Evolutionary conservation across 2,113 vertebrate species (phyloP).

Genomic region (Cathartes aura): DNA sequence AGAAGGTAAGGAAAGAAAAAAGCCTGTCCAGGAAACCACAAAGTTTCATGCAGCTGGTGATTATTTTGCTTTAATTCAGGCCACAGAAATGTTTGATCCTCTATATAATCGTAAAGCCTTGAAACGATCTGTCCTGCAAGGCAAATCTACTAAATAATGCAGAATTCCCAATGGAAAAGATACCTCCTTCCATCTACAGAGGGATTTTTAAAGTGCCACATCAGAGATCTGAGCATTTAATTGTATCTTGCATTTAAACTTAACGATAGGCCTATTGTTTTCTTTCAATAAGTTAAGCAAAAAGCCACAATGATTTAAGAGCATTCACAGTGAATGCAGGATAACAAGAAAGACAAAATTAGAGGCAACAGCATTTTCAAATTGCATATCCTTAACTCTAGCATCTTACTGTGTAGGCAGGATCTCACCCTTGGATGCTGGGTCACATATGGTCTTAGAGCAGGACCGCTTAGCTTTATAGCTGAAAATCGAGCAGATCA

Average conservation of each 20-base stretch:
- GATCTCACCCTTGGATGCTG: not conserved
- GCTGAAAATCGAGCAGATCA: not conserved
- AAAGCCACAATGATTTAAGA: not conserved
- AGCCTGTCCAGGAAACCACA: not conserved
- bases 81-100: conserved; percentile 52
- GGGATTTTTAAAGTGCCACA: conserved; percentile 21
- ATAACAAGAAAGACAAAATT: not conserved
- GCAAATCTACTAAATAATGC: conserved; percentile 65
- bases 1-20: conserved; percentile 11
- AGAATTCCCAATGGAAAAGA: conserved; percentile 40
- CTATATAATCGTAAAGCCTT: not conserved
- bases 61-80: conserved; percentile 46
- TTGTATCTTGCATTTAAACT: conserved; percentile 26
- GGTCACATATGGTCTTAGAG: not conserved
- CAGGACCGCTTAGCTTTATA: not conserved
- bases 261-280: not conserved
- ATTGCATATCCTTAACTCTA: not conserved
- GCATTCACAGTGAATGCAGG: not conserved
- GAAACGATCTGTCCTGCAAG: conserved; percentile 51
- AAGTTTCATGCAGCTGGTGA: not conserved
- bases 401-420: not conserved
- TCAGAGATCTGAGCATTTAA: conserved; percentile 42
- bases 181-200: conserved; percentile 35
- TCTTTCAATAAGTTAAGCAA: not conserved
- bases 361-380: not conserved